Conservation (phyloP, 2,888 invertebrate species). For the Allolobophora icterica region DNA sequence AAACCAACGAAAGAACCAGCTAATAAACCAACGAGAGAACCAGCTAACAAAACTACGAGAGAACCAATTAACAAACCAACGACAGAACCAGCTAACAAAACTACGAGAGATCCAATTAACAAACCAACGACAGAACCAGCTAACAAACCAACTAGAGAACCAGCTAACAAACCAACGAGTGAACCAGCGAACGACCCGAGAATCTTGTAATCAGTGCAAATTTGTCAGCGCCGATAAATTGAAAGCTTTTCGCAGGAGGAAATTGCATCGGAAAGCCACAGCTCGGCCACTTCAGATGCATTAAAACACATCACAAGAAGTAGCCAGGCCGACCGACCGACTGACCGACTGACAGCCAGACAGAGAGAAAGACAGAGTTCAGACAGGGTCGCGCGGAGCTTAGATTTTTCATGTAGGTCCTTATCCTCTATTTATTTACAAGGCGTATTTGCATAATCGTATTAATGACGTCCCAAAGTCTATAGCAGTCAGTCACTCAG, state of each 20-base stretch:
- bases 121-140: neutral
- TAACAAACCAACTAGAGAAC: neutral
- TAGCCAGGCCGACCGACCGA: neutral
- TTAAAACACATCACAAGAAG: neutral
- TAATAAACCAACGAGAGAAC: too few relatives aligned
- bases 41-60: too few relatives aligned
- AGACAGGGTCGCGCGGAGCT: neutral
- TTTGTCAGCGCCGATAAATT: conserved; percentile 12
- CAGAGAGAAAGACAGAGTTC: neutral
- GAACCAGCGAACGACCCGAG: neutral
- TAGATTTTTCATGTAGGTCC: too few relatives aligned
- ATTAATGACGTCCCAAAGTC: too few relatives aligned
- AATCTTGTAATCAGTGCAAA: conserved; percentile 10
- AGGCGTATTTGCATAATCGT: too few relatives aligned
- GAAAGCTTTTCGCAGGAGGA: conserved; percentile 12
- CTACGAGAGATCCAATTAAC: too few relatives aligned
- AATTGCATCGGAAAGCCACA: conserved; percentile 24
- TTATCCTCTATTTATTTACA: too few relatives aligned
- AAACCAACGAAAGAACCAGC: too few relatives aligned
- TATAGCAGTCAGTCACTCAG: too few relatives aligned
- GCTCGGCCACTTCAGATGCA: neutral
- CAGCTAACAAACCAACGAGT: neutral
- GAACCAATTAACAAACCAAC: too few relatives aligned
- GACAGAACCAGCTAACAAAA: too few relatives aligned
- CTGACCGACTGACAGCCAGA: neutral